Conservation (phyloP, 2,888 invertebrate species). For the Drosophila paramelanica region DNA sequence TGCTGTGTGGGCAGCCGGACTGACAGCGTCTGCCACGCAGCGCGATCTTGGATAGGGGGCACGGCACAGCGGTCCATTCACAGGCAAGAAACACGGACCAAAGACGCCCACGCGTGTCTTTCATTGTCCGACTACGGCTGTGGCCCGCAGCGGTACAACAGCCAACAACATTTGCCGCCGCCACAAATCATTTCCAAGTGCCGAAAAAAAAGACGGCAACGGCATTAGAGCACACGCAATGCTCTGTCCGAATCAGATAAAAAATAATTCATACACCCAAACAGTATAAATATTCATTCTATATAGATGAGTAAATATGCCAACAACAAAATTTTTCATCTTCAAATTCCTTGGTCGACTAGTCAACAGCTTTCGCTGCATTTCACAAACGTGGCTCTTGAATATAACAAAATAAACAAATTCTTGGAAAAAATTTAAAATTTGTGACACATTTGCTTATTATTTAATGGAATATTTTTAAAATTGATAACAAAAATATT, state of each 20-base stretch:
- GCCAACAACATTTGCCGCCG: constrained; percentile 62
- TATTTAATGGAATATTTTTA: too few species aligned
- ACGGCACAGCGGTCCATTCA: not conserved
- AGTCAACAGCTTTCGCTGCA: constrained; percentile 47
- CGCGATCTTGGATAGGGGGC: constrained; percentile 2
- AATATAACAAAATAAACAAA: not conserved
- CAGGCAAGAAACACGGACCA: constrained; percentile 24
- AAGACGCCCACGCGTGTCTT: constrained; percentile 51
- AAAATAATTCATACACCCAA: constrained; percentile 21
- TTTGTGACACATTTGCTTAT: too few species aligned
- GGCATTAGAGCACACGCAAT: constrained; percentile 68
- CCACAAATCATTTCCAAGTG: constrained; percentile 79
- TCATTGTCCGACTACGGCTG: constrained; percentile 51
- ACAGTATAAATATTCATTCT: constrained; percentile 12
- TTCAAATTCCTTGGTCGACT: constrained; percentile 19
- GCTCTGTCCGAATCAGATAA: constrained; percentile 36
- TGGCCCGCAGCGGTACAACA: constrained; percentile 35
- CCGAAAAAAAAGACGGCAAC: constrained; percentile 51
- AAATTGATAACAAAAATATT: not conserved
- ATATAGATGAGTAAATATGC: constrained; percentile 33
- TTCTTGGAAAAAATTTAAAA: not conserved
- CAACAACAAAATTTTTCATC: constrained; percentile 17
- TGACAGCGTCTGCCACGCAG: constrained; percentile 53
- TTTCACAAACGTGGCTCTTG: not conserved
- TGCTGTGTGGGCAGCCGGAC: constrained; percentile 69